Evolutionary conservation across 2,113 vertebrate genomes (phyloP), one percentile per base, ranked within the genome.

Genomic region (Sylvietta virens): DNA sequence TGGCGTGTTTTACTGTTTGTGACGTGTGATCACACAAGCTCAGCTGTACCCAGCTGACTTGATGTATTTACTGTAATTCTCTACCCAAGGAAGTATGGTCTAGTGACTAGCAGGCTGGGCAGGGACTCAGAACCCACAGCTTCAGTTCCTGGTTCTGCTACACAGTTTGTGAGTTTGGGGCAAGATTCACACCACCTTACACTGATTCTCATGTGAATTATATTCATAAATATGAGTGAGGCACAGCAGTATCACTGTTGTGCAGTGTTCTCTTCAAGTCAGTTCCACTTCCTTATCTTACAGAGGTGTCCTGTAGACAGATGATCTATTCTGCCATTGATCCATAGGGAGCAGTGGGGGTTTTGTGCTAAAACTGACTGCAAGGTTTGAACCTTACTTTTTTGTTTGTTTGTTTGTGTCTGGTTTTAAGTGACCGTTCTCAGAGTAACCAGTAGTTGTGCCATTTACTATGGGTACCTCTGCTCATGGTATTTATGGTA

Each of bases 101-200:
- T 92, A 71, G 28, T 71, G 82, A 40, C 7, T n/a, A 7, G 67
- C 22, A 39, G 71, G 66, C 37, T 70, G 40, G 62, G 62, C 0
- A 6, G 45, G 50, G 71, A 33, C 39, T 90, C n/a, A 7, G 8
- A 22, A 44, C 42, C 28, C 48, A 8, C 18, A 54, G 48, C 33
- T 80, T 95, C 70, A 85, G 1, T 85, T 90, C 78, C 81, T 80
- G 40, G 7, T 73, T 95, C 42, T 90, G 61, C 54, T 87, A 44
- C 58, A 57, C 37, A 70, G 70, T 42, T 82, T 11, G 5, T 50
- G 81, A 54, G 53, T 66, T 85, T 83, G 37, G 28, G 78, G 48
- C 60, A 48, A 72, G 62, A 71, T 24, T 88, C 79, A 69, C 28
- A 61, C 21, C 23, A 35, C 64, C 45, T 94, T 82, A 40, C 39